These are phyloP conservation scores for Caenorhabditis becei DNA, from an alignment of 2,888 invertebrate genomes.

Conservation along the genomic window DNA sequence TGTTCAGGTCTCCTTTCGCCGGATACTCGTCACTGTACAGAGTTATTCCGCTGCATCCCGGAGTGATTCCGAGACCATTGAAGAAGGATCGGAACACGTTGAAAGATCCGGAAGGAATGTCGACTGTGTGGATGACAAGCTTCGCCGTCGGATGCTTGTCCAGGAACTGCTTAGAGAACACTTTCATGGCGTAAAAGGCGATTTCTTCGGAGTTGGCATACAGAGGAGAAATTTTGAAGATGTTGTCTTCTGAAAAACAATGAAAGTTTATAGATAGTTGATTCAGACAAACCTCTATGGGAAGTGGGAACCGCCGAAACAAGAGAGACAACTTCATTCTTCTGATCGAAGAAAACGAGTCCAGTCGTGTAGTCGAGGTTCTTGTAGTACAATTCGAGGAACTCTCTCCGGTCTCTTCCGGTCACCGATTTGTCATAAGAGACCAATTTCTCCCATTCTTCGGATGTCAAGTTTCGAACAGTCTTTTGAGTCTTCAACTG, in stretches of 20 bases:
- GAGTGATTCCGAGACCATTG: slow-evolving; percentile 4
- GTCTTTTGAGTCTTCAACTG: slow-evolving; percentile 15
- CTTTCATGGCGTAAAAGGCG: slow-evolving; percentile 44
- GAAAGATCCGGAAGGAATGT: slow-evolving; percentile 27
- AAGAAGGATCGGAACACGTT: slow-evolving; percentile 27
- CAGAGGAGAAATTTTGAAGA: slow-evolving; percentile 28
- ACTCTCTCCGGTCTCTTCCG: slow-evolving; percentile 57
- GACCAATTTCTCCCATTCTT: slow-evolving; percentile 32
- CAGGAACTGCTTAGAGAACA: slow-evolving; percentile 12
- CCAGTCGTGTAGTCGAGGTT: slow-evolving; percentile 56
- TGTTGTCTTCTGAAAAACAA: slow-evolving; percentile 34
- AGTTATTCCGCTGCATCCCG: slow-evolving; percentile 47
- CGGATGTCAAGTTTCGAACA: slow-evolving; percentile 28
- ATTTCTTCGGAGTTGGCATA: slow-evolving; percentile 39
- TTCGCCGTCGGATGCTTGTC: slow-evolving; percentile 25
- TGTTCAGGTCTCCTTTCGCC: slow-evolving; percentile 22
- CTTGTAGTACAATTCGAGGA: slow-evolving; percentile 50
- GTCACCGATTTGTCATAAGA: slow-evolving; percentile 49
- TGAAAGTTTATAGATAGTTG: too few relatives aligned
- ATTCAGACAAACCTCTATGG: slow-evolving; percentile 16
- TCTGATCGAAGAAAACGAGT: slow-evolving; percentile 31
- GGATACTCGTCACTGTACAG: slow-evolving; percentile 26
- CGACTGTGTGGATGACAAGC: slow-evolving; percentile 27
- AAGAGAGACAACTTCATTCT: slow-evolving; percentile 35
- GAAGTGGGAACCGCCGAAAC: slow-evolving; percentile 47